phyloP scores from a whole-genome alignment of 1,140 invertebrate genomes.

The Polypedilum pembai region DNA sequence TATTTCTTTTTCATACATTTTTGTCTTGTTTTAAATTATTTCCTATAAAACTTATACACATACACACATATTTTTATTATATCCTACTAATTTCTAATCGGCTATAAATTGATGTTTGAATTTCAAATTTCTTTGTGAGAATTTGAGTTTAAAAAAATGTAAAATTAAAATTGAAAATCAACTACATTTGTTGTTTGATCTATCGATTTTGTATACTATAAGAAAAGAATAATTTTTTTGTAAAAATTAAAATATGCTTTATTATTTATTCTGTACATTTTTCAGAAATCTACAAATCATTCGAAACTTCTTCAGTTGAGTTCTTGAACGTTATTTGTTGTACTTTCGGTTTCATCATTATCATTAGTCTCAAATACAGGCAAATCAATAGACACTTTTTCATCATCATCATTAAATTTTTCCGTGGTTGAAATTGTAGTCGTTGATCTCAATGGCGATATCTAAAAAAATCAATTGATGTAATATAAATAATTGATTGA shows the following conservation, averaged over 20 bases:
- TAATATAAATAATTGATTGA: no score
- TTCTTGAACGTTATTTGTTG: not conserved
- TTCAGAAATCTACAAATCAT: not conserved
- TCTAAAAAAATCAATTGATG: not conserved
- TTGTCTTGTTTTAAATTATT: slow-evolving; percentile 6
- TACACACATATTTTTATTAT: no score
- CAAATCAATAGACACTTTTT: not conserved
- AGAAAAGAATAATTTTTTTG: no score
- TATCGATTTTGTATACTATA: no score
- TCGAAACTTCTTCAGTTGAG: not conserved
- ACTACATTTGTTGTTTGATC: no score
- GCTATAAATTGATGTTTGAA: not conserved
- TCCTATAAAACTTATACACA: not conserved
- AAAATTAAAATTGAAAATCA: not conserved
- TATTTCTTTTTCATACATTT: not conserved
- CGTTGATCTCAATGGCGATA: not conserved
- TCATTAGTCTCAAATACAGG: not conserved
- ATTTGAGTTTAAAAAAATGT: no score
- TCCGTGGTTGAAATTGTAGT: not conserved
- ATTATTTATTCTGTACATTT: no score
- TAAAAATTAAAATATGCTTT: no score
- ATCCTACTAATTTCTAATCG: not conserved
- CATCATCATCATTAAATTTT: not conserved
- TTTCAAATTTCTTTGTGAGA: not conserved
- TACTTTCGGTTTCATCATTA: not conserved